Evolutionary conservation across 2,888 invertebrate genomes (phyloP).

Genomic region (Chymomyza amoena): DNA sequence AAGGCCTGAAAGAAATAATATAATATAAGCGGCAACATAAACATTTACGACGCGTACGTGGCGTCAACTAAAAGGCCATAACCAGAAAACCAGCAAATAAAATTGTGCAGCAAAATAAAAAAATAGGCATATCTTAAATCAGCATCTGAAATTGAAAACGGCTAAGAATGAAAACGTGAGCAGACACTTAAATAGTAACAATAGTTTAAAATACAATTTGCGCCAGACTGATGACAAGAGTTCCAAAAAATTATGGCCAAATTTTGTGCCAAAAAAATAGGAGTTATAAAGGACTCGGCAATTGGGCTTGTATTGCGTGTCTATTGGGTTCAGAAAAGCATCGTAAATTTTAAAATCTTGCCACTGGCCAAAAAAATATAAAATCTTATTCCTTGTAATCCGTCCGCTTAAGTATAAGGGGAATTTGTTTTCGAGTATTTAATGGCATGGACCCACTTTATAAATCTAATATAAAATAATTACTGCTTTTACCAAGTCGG

Average conservation of each 20-base stretch:
- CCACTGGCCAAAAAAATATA: too few relatives aligned
- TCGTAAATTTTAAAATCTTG: too few relatives aligned
- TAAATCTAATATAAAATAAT: too few relatives aligned
- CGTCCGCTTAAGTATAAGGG: too few relatives aligned
- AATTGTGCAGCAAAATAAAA: conserved; percentile 25
- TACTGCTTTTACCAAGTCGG: too few relatives aligned
- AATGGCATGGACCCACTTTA: too few relatives aligned
- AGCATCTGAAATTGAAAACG: not conserved
- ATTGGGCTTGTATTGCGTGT: too few relatives aligned
- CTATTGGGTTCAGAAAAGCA: too few relatives aligned
- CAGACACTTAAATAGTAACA: conserved; percentile 47
- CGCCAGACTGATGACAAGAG: not conserved
- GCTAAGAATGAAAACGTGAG: conserved; percentile 47
- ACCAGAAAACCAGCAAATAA: conserved; percentile 15
- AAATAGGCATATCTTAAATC: not conserved
- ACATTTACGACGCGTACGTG: conserved; percentile 41
- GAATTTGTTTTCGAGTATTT: too few relatives aligned
- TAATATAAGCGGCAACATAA: conserved; percentile 25
- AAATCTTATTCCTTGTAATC: too few relatives aligned
- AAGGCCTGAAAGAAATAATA: conserved; percentile 36
- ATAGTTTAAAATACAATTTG: not conserved
- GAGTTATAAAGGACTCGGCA: too few relatives aligned
- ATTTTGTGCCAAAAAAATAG: not conserved
- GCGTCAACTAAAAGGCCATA: conserved; percentile 37
- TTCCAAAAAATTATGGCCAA: not conserved